phyloP scores from a whole-genome alignment of 2,797 vertebrate species.

The Hypotaenidia philippensis region DNA sequence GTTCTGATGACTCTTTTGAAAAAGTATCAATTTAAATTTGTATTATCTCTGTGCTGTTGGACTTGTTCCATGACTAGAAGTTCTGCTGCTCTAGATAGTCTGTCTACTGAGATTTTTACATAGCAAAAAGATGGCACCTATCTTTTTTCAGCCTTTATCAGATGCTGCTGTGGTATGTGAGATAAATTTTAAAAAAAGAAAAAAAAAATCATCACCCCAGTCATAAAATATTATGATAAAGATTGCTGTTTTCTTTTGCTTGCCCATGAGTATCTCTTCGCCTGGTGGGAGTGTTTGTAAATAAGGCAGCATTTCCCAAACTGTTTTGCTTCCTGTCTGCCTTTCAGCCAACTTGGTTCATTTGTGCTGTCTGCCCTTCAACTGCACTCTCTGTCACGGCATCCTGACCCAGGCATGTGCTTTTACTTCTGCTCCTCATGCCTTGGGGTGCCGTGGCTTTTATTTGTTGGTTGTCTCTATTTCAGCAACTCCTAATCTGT shows the following conservation, averaged over 20 bases:
- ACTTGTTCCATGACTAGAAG: not conserved
- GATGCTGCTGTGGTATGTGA: not conserved
- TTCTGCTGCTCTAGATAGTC: not conserved
- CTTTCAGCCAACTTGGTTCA: slow-evolving; percentile 1
- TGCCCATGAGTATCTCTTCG: not conserved
- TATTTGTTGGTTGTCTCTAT: not conserved
- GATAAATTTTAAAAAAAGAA: not conserved
- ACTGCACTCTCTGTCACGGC: not conserved
- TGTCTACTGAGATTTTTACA: not conserved
- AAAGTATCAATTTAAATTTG: slow-evolving; percentile 4
- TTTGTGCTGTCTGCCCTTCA: slow-evolving; percentile 30
- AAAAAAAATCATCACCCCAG: not conserved
- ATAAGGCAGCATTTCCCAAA: slow-evolving; percentile 52
- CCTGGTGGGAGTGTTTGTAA: slow-evolving; percentile 65
- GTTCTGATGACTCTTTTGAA: not conserved
- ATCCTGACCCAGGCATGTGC: not conserved
- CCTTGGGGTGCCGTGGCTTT: not conserved
- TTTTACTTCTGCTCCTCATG: not conserved
- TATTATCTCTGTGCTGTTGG: slow-evolving; percentile 56
- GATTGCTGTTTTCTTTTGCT: slow-evolving; percentile 23
- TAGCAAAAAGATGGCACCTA: not conserved
- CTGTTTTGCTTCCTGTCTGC: slow-evolving; percentile 58
- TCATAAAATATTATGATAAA: not conserved
- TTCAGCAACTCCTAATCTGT: not conserved
- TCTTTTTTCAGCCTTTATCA: not conserved